Percentiles rank a stretch among this genome's conserved stretches.
These are phyloP conservation scores for Heliconius erato DNA, from an alignment of 2,888 invertebrate genomes.

Conservation along the genomic window DNA sequence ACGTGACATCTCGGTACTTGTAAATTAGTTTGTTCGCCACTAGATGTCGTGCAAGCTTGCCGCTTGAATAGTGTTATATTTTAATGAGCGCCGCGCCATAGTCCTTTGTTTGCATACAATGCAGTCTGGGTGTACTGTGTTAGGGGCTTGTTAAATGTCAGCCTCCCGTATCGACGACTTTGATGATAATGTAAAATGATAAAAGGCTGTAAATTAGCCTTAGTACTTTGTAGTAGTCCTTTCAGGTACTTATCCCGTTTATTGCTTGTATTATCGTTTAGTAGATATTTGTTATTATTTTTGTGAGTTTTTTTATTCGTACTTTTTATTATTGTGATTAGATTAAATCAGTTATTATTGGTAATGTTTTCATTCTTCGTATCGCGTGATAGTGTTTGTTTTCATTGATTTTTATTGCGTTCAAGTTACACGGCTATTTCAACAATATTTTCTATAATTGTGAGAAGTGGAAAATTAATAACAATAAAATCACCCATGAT, in stretches of 20 bases:
- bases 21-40: constrained; percentile 40
- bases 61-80: constrained; percentile 47
- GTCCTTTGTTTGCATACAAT: constrained; percentile 70
- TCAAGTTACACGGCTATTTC: not conserved
- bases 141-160: constrained; percentile 54
- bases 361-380: not conserved
- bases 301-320: not conserved
- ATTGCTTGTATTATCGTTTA: not conserved
- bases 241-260: not conserved
- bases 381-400: not conserved
- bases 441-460: not conserved
- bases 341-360: not conserved
- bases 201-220: constrained; percentile 35
- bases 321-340: constrained; percentile 9
- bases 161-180: constrained; percentile 51
- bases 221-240: constrained; percentile 10
- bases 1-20: constrained; percentile 37
- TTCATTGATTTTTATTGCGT: not conserved
- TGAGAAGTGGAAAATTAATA: not conserved
- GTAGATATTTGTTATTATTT: not conserved
- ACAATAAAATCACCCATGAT: not conserved
- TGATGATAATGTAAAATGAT: constrained; percentile 43
- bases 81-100: constrained; percentile 64
- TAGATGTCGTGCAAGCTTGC: constrained; percentile 37
- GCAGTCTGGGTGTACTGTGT: constrained; percentile 62